A percentile compares a stretch with the other conserved stretches of the same genome.
Evolutionary conservation across 2,888 invertebrate species (phyloP).

Genomic region (Pomacea canaliculata): DNA sequence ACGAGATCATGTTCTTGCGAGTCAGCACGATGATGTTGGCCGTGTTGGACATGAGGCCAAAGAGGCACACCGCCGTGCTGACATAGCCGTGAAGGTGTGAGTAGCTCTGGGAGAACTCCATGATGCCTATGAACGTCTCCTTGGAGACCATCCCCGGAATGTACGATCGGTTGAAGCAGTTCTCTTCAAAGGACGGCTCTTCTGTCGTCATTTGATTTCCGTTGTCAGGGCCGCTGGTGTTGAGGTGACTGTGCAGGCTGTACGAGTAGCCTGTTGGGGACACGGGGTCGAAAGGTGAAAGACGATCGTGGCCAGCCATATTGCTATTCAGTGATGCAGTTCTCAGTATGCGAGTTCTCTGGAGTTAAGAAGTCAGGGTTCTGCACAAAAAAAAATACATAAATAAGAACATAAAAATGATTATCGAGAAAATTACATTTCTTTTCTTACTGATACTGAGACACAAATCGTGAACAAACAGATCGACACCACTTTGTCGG

Average conservation of each 20-base stretch:
- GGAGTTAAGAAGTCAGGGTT: too few species aligned
- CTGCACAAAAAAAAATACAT: too few species aligned
- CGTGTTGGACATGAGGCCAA: conserved; percentile 90
- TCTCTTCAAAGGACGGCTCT: too few species aligned
- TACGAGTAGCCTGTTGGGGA: too few species aligned
- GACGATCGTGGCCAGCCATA: neutral
- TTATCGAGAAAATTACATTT: too few species aligned
- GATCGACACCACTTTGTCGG: too few species aligned
- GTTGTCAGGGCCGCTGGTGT: neutral
- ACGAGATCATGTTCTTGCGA: conserved; percentile 88
- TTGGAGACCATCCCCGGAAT: conserved; percentile 36
- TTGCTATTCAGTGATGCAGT: neutral
- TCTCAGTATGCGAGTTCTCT: too few species aligned
- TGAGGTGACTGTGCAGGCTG: neutral
- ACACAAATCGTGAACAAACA: too few species aligned
- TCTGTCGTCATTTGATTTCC: neutral
- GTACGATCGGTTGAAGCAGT: neutral
- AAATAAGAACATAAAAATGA: too few species aligned
- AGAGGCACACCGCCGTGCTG: conserved; percentile 87
- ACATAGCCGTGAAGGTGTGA: conserved; percentile 83
- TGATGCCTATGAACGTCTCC: conserved; percentile 36
- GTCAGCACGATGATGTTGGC: conserved; percentile 92
- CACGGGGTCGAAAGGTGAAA: too few species aligned
- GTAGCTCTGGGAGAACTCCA: conserved; percentile 52
- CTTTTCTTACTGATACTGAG: too few species aligned